phyloP scores from a whole-genome alignment of 2,888 invertebrate species.

The Cephus sareptanus region DNA sequence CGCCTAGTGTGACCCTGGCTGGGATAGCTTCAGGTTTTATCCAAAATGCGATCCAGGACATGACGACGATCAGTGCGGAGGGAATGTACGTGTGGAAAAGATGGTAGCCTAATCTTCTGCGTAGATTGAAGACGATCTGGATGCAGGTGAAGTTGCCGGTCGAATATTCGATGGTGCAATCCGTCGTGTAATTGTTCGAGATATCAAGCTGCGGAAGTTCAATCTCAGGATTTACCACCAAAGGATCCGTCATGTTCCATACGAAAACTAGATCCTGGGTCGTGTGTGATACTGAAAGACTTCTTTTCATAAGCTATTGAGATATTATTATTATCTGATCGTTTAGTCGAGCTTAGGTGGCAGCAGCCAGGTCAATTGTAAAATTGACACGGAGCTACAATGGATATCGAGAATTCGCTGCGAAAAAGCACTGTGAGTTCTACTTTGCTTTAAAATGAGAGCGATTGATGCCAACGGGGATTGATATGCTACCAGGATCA shows the following conservation, averaged over 20 bases:
- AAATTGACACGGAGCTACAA: too few species aligned
- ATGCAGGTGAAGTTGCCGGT: constrained; percentile 93
- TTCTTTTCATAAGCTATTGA: neutral
- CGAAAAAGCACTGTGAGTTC: neutral
- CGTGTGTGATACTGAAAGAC: constrained; percentile 82
- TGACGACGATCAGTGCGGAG: constrained; percentile 90
- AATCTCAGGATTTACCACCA: constrained; percentile 89
- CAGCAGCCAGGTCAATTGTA: too few species aligned
- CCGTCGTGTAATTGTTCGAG: constrained; percentile 87
- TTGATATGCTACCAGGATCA: neutral
- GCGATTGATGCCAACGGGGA: neutral
- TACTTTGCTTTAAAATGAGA: neutral
- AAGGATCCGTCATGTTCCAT: constrained; percentile 88
- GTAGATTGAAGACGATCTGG: constrained; percentile 88
- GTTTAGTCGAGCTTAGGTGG: too few species aligned
- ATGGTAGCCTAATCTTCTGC: constrained; percentile 87
- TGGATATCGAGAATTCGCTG: too few species aligned
- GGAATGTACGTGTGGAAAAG: constrained; percentile 93
- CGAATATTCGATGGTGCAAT: constrained; percentile 88
- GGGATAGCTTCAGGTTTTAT: constrained; percentile 94
- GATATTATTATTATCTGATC: neutral
- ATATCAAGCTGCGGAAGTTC: constrained; percentile 91
- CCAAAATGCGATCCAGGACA: constrained; percentile 98
- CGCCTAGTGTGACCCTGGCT: constrained; percentile 88
- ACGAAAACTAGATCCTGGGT: constrained; percentile 90